Conservation (phyloP, 2,797 vertebrate genomes). For the Borostomias antarcticus region DNA sequence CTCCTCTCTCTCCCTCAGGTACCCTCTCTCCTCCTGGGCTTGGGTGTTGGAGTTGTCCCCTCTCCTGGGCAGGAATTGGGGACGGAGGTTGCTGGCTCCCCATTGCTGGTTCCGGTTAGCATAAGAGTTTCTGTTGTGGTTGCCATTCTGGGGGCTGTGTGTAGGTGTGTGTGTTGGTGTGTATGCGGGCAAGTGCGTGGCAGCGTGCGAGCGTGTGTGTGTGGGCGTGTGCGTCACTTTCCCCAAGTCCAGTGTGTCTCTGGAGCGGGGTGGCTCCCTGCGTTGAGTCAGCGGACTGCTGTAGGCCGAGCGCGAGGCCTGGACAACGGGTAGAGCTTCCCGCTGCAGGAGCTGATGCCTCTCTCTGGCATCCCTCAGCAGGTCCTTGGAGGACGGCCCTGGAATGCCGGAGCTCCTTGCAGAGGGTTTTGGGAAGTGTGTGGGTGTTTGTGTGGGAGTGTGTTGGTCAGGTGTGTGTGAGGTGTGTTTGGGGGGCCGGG, state of each 20-base stretch:
- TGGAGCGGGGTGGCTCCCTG: constrained; percentile 53
- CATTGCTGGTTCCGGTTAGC: constrained; percentile 68
- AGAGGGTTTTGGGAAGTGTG: constrained; percentile 42
- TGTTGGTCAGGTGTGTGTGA: constrained; percentile 50
- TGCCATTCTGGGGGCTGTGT: constrained; percentile 50
- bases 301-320: constrained; percentile 71
- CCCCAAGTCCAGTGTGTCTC: constrained; percentile 61
- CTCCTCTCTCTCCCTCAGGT: constrained; percentile 4
- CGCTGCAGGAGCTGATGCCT: constrained; percentile 67
- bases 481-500: constrained; percentile 50
- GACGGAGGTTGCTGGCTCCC: constrained; percentile 33
- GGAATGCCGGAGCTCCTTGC: neutral
- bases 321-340: constrained; percentile 45
- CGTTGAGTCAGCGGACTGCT: constrained; percentile 72
- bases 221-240: constrained; percentile 29
- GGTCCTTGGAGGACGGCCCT: constrained; percentile 49
- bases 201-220: constrained; percentile 4
- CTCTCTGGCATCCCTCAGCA: constrained; percentile 49
- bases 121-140: constrained; percentile 55
- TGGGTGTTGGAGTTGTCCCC: constrained; percentile 52
- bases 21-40: constrained; percentile 16
- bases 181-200: neutral
- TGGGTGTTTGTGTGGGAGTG: constrained; percentile 47
- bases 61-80: constrained; percentile 42
- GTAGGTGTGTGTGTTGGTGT: neutral